phyloP scores from a whole-genome alignment of 2,113 vertebrate species.

The Sialia sialis region DNA sequence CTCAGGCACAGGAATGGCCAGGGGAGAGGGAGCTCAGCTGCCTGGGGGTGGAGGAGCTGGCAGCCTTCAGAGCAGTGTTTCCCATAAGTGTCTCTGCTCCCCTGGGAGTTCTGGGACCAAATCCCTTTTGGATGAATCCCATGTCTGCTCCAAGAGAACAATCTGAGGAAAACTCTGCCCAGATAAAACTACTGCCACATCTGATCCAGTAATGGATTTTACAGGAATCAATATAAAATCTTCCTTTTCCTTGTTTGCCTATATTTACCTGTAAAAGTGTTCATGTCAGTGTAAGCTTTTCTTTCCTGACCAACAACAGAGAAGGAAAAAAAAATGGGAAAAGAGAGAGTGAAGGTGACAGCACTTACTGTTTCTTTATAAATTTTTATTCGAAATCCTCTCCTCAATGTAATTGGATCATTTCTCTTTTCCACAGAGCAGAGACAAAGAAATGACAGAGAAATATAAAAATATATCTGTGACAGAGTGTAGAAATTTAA shows the following conservation, averaged over 20 bases:
- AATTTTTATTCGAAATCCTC: background rate
- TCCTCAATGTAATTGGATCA: background rate
- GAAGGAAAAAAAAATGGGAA: accelerated
- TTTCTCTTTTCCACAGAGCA: background rate
- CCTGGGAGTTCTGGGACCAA: background rate
- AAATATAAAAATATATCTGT: background rate
- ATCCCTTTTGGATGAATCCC: background rate
- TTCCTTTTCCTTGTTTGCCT: background rate
- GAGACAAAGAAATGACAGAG: background rate
- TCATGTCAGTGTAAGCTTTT: background rate
- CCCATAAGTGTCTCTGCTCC: background rate
- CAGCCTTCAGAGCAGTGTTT: background rate
- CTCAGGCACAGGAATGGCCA: background rate
- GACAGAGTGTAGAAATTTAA: background rate
- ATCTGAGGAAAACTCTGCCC: background rate
- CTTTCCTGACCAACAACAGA: background rate
- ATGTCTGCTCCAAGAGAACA: background rate
- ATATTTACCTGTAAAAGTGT: background rate
- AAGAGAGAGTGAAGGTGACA: background rate
- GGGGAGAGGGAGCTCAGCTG: background rate
- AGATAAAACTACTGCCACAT: background rate
- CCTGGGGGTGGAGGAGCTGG: background rate
- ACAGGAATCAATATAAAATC: background rate
- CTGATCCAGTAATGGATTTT: background rate
- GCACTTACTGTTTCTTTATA: background rate